Evolutionary conservation across 2,797 vertebrate genomes (phyloP).

Genomic region (Oreochromis mossambicus): DNA sequence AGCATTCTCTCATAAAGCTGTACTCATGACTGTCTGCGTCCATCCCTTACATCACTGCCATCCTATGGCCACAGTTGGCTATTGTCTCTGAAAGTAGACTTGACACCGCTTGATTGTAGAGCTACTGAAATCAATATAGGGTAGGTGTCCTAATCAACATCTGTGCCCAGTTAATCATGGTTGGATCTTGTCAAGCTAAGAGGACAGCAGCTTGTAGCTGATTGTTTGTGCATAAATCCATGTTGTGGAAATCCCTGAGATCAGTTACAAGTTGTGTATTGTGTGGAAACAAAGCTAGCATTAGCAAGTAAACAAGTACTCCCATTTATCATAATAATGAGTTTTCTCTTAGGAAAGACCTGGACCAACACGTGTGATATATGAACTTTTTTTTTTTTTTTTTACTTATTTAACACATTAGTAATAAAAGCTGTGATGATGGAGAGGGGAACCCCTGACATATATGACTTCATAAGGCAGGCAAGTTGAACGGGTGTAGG

Average conservation of each 20-base stretch:
- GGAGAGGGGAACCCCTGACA: not conserved
- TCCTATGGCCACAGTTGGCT: not conserved
- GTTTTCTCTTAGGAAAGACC: not conserved
- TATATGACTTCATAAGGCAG: not conserved
- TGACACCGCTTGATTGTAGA: not conserved
- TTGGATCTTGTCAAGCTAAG: not conserved
- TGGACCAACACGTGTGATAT: not conserved
- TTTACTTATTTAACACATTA: not conserved
- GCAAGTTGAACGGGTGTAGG: rapidly evolving
- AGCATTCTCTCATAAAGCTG: not conserved
- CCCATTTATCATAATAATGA: not conserved
- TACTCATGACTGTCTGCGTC: not conserved
- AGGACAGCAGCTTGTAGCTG: not conserved
- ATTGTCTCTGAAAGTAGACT: not conserved
- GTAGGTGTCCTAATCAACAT: not conserved
- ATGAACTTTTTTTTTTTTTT: not conserved
- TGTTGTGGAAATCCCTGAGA: not conserved
- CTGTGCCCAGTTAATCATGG: not conserved
- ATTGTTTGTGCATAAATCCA: not conserved
- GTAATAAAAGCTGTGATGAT: not conserved
- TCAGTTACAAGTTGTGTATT: not conserved
- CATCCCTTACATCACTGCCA: not conserved
- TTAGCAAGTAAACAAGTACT: not conserved
- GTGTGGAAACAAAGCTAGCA: not conserved
- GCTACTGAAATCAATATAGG: not conserved